Base-by-base conservation (phyloP, 2,888 invertebrate genomes). In the Chirona hameri region DNA sequence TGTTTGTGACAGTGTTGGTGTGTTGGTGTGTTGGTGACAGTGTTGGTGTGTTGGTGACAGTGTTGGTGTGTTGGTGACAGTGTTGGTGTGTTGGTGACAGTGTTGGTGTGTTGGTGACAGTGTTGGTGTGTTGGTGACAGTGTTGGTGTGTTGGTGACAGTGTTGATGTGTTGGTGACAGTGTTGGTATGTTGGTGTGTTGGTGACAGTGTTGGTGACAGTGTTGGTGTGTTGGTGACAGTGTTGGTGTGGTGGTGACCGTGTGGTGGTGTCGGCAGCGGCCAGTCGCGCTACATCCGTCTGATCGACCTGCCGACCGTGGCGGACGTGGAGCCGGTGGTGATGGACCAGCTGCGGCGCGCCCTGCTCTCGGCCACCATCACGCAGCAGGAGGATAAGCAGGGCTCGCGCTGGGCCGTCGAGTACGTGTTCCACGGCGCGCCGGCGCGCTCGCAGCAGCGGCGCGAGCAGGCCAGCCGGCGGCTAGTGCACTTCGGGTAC, bases 401-500 rank as follows among this genome's bases (percentile, higher is more conserved):
- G 94, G 94, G 86, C 86, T 88, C 27, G 86, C 88, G 81, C 88
- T 89, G 79, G 85, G 86, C 12, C 88, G 89, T 84, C 91, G 86
- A 84, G 81, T 65, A 60, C 60, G 82, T 83, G 80, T 82, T 82
- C 84, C 65, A 81, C 81, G 79, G 79, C 81, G 82, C 81, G 21
- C 83, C 83, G 55, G 81, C 79, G 76, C 52, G 55, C n/a, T 76
- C 81, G 18, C 81, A 52, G n/a, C 81, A 81, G 46, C 60, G n/a
- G 29, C 57, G 76, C 57, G 76, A 57, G 79, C 52, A 79, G 48
- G 79, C 65, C 9, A 92, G 93, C 85, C 91, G 96, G 12, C 92
- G 97, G 83, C 95, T 97, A 81, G 95, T 97, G 29, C 95, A 96
- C 87, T 93, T 96, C 84, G 94, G 94, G 85, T 96, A 97, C 87